A percentile compares a stretch with the other conserved stretches of the same genome.
phyloP scores from a whole-genome alignment of 1,140 invertebrate genomes.

The Solenopsis invicta region DNA sequence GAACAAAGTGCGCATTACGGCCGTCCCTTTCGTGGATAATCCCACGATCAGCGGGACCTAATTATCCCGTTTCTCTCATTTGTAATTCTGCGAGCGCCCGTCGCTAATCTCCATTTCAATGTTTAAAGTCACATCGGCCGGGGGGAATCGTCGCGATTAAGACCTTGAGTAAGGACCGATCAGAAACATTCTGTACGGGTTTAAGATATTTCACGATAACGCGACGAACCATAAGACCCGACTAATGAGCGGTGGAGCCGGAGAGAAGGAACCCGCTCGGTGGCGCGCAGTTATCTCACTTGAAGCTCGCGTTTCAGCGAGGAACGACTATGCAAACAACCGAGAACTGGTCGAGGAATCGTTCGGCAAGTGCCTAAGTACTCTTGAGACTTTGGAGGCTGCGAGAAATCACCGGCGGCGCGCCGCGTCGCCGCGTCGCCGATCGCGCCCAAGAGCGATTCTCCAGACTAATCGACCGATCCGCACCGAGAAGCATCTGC shows the following conservation, averaged over 20 bases:
- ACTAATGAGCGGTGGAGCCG: conserved; percentile 65
- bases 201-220: conserved; percentile 73
- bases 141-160: conserved; percentile 61
- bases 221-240: conserved; percentile 49
- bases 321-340: conserved; percentile 31
- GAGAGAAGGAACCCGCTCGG: conserved; percentile 7
- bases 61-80: conserved; percentile 46
- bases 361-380: conserved; percentile 36
- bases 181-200: conserved; percentile 57
- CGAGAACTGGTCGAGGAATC: conserved; percentile 63
- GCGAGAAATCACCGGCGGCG: conserved; percentile 36
- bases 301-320: conserved; percentile 19
- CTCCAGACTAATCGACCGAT: conserved; percentile 13
- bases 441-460: conserved; percentile 14
- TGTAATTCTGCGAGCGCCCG: conserved; percentile 37
- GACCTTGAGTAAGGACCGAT: conserved; percentile 45
- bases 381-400: background rate
- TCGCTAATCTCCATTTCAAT: conserved; percentile 46
- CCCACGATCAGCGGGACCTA: conserved; percentile 43
- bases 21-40: conserved; percentile 43
- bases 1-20: conserved; percentile 17
- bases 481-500: conserved; percentile 11
- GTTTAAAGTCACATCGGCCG: conserved; percentile 18
- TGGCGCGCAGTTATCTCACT: conserved; percentile 34
- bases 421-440: conserved; percentile 4